Evolutionary conservation across 2,797 vertebrate genomes (phyloP).

Genomic region (Danionella dracula): DNA sequence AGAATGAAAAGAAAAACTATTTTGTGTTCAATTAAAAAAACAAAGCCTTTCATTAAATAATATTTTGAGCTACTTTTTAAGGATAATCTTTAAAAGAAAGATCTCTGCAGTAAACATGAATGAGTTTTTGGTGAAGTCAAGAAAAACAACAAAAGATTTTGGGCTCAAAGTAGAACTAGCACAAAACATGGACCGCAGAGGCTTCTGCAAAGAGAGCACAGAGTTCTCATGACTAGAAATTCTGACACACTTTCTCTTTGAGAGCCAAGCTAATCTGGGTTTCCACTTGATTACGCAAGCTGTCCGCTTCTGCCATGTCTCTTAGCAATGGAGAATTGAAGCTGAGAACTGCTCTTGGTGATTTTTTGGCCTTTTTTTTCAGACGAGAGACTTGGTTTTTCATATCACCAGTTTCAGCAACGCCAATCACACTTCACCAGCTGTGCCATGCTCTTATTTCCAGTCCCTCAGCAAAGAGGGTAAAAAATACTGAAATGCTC

Average conservation of each 20-base stretch:
- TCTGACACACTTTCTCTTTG: conserved; percentile 56
- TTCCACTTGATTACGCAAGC: conserved; percentile 47
- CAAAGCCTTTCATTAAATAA: too few species aligned
- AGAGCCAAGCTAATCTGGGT: conserved; percentile 50
- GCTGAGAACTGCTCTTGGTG: not conserved
- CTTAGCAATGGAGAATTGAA: conserved; percentile 14
- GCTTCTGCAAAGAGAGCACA: conserved; percentile 45
- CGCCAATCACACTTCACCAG: conserved; percentile 15
- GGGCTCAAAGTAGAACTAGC: too few species aligned
- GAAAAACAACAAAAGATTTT: too few species aligned
- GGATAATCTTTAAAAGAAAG: too few species aligned
- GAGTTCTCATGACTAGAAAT: conserved; percentile 57
- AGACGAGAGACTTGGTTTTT: not conserved
- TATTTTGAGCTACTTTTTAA: too few species aligned
- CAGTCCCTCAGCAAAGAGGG: not conserved
- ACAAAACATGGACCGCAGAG: conserved; percentile 55
- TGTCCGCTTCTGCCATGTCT: conserved; percentile 7
- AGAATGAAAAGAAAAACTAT: too few species aligned
- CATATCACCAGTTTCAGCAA: conserved; percentile 1
- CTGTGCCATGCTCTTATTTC: conserved; percentile 7
- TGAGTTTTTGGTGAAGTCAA: too few species aligned
- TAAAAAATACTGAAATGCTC: not conserved
- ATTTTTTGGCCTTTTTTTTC: conserved; percentile 19
- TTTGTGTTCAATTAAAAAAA: too few species aligned
- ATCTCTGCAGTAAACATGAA: too few species aligned